Percentiles rank a stretch among this genome's conserved stretches.
These are phyloP conservation scores for Hyposoter didymator DNA, from an alignment of 2,888 invertebrate species.

Conservation along the genomic window DNA sequence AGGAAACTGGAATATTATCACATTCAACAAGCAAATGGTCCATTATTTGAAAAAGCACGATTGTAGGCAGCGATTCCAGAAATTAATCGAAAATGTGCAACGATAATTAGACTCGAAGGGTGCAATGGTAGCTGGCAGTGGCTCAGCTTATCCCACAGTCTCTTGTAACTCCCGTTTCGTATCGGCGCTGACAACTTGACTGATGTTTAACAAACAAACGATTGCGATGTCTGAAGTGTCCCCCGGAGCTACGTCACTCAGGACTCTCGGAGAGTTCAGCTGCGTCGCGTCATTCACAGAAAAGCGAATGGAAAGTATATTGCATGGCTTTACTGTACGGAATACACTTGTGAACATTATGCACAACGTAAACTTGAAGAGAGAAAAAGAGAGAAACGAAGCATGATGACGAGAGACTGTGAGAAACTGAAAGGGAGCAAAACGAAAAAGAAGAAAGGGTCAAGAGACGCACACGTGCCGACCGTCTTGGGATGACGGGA, in stretches of 20 bases:
- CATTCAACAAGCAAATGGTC: neutral
- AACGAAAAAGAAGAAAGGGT: slow-evolving; percentile 21
- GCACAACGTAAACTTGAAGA: slow-evolving; percentile 29
- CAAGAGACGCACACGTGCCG: slow-evolving; percentile 40
- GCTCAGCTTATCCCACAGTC: slow-evolving; percentile 33
- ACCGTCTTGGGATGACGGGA: slow-evolving; percentile 48
- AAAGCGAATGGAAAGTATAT: slow-evolving; percentile 31
- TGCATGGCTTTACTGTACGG: slow-evolving; percentile 33
- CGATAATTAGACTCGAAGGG: slow-evolving; percentile 32
- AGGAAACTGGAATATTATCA: neutral
- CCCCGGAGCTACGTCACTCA: slow-evolving; percentile 71
- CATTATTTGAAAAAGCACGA: neutral
- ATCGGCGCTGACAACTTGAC: slow-evolving; percentile 75
- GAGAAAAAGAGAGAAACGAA: slow-evolving; percentile 28
- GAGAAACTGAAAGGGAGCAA: slow-evolving; percentile 27
- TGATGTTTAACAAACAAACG: slow-evolving; percentile 80
- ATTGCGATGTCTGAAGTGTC: slow-evolving; percentile 73
- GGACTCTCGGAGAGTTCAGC: slow-evolving; percentile 72
- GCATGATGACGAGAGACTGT: slow-evolving; percentile 12
- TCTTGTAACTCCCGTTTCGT: slow-evolving; percentile 35
- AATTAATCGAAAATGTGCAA: neutral
- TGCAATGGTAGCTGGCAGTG: slow-evolving; percentile 31
- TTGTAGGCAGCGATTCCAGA: neutral
- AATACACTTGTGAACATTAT: slow-evolving; percentile 35
- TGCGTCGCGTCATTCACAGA: slow-evolving; percentile 66